Evolutionary conservation across 2,888 invertebrate species (phyloP), one percentile per base, ranked within the genome.

Genomic region (Meteorus cinctellus): DNA sequence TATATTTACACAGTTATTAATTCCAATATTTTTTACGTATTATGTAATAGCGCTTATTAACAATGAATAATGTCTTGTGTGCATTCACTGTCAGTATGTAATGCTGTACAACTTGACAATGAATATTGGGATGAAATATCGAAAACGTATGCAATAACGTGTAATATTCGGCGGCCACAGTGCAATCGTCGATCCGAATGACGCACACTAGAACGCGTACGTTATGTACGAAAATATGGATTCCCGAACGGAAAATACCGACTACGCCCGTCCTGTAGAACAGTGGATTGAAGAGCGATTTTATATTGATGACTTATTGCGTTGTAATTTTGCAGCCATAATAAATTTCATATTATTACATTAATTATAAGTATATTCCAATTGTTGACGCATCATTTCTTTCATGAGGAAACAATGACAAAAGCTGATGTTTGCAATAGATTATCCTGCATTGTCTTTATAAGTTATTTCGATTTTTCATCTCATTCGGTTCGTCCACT

Each of bases 181-280:
- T 75, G 65, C 59, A 71, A 29, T 59, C 66, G 59, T 75, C 69
- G 69, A 45, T 66, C 16, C 36, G 19, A 59, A 66, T 66, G 66
- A 82, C 86, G 83, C 82, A 86, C 86, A 84, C 86, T 86, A 85
- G 73, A 86, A 86, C 86, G 86, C 83, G 86, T 86, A 82, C 83
- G 82, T 79, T 78, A 79, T 63, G 29, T 45, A 29, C 36, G 24
- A 74, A 59, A 70, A 70, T 59, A 59, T 51, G 31, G 0, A 31
- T n/a, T 16, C 36, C 19, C 24, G 36, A 1, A 19, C 16, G 24
- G 6, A 41, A 65, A 34, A 65, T 34, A 8, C 55, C n/a, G 4
- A 19, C 48, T 55, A n/a, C 19, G 10, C n/a, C 8, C 55, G 8
- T 55, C n/a, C 8, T 55, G 8, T 2, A 55, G 55, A 55, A 55